Percentiles rank a stretch among this genome's conserved stretches.
Evolutionary conservation across 2,888 invertebrate genomes (phyloP).

Genomic region (Rhorus exstirpatorius): DNA sequence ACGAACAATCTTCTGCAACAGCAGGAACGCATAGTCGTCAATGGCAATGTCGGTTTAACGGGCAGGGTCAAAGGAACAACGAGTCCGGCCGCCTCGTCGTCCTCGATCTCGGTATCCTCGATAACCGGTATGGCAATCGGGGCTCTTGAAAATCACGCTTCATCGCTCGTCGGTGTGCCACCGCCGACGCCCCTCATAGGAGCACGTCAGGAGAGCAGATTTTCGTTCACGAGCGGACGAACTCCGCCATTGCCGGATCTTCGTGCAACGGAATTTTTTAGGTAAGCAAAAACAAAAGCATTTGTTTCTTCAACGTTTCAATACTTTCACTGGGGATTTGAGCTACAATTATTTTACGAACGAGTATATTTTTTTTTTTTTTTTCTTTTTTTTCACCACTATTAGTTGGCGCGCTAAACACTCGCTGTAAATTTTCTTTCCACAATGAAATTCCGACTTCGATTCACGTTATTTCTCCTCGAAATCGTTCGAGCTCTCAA

Average conservation of each 20-base stretch:
- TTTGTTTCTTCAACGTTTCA: no score
- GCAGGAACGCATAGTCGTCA: constrained; percentile 42
- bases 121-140: constrained; percentile 18
- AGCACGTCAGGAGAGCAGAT: constrained; percentile 87
- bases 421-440: no score
- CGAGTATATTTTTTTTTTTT: no score
- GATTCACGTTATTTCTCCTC: no score
- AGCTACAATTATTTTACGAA: neutral
- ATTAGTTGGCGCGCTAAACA: no score
- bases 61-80: constrained; percentile 55
- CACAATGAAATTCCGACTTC: no score
- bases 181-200: constrained; percentile 86
- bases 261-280: constrained; percentile 88
- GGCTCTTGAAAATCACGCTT: constrained; percentile 59
- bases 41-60: constrained; percentile 56
- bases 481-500: no score
- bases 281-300: no score
- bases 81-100: constrained; percentile 60
- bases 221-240: constrained; percentile 87
- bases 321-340: no score
- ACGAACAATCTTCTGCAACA: constrained; percentile 59
- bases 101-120: constrained; percentile 58
- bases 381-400: no score
- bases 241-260: constrained; percentile 89
- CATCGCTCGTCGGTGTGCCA: constrained; percentile 79